Percentiles rank a stretch among this genome's conserved stretches.
Evolutionary conservation across 2,113 vertebrate genomes (phyloP).

Genomic region (Nipponia nippon): DNA sequence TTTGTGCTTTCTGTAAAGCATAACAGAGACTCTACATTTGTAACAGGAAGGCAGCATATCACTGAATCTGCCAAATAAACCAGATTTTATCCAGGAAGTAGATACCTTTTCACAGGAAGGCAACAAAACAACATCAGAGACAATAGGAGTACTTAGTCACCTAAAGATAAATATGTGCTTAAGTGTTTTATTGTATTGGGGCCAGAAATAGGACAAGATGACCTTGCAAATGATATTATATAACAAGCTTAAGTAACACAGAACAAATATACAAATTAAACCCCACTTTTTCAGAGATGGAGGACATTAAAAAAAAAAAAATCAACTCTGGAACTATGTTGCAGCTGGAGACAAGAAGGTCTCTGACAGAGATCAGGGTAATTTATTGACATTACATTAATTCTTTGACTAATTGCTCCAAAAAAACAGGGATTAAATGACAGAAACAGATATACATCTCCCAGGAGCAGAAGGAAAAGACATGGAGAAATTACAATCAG

Average conservation of each 20-base stretch:
- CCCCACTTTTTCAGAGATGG: not conserved
- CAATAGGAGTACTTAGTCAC: not conserved
- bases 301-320: not conserved
- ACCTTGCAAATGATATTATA: not conserved
- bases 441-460: constrained; percentile 53
- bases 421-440: constrained; percentile 25
- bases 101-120: not conserved
- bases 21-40: not conserved
- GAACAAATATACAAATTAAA: not conserved
- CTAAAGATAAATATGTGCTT: not conserved
- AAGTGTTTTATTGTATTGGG: not conserved
- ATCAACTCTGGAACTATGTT: not conserved
- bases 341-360: not conserved
- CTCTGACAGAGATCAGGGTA: not conserved
- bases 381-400: constrained; percentile 38
- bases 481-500: constrained; percentile 31
- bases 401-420: constrained; percentile 38
- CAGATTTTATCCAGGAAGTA: not conserved
- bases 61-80: not conserved
- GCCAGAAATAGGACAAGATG: not conserved
- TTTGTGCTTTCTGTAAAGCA: not conserved
- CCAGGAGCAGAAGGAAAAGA: not conserved
- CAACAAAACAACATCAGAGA: not conserved
- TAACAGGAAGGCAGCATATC: not conserved
- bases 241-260: not conserved